Conservation (phyloP, 2,888 invertebrate species). For the Ephialtes manifestator region DNA sequence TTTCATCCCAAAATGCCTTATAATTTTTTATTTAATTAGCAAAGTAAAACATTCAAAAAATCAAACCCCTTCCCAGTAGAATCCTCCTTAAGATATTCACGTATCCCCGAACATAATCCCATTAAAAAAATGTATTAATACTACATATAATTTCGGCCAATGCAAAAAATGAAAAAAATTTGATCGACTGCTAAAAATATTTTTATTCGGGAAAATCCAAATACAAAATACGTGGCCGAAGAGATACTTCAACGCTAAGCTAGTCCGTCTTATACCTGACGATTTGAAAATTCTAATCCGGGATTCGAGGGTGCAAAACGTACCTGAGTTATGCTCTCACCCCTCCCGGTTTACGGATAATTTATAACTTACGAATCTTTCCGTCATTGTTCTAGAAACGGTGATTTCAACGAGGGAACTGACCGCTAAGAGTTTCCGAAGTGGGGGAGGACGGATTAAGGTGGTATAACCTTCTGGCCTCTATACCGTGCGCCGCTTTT, state of each 20-base stretch:
- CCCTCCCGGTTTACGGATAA: conserved; percentile 78
- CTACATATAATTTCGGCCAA: too few species aligned
- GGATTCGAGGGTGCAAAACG: conserved; percentile 60
- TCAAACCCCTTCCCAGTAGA: too few species aligned
- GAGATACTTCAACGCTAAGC: conserved; percentile 4
- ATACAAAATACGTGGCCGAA: conserved; percentile 1
- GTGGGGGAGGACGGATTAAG: conserved; percentile 71
- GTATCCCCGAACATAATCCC: too few species aligned
- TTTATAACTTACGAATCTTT: conserved; percentile 80
- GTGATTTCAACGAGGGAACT: conserved; percentile 71
- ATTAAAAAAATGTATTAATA: too few species aligned
- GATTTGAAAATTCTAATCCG: conserved; percentile 66
- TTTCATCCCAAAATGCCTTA: too few species aligned
- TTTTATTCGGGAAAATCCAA: conserved; percentile 21
- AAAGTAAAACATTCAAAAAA: too few species aligned
- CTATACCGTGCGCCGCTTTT: background rate
- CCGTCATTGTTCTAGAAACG: conserved; percentile 79
- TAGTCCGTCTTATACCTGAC: conserved; percentile 59
- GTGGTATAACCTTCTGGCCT: conserved; percentile 30
- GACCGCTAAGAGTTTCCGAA: conserved; percentile 17
- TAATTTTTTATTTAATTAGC: too few species aligned
- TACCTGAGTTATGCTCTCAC: conserved; percentile 73
- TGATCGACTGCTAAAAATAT: too few species aligned
- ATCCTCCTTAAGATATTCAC: too few species aligned
- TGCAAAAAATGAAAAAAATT: too few species aligned